Evolutionary conservation across 2,888 invertebrate species (phyloP), one percentile per base, ranked within the genome.

Genomic region (Tetragonula carbonaria): DNA sequence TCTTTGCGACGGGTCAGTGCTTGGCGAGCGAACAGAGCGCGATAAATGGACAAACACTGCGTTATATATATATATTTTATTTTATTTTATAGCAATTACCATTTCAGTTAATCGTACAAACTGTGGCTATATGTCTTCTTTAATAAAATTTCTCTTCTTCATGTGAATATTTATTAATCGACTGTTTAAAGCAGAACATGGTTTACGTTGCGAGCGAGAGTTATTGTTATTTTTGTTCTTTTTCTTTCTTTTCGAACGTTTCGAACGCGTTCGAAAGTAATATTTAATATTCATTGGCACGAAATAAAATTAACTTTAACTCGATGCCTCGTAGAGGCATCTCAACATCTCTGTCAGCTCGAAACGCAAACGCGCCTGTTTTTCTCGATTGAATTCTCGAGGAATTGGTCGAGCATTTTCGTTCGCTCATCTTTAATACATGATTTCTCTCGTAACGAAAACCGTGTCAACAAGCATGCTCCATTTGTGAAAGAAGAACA

Each of bases 391-490:
- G 8, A 45, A 45, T 45, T 45, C 45, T 8, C 18, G 45, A 70
- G 55, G 76, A 84, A 73, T 84, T 76, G 84, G 81, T 81, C 74
- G 55, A 75, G 78, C 51, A 59, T 73, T 73, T 76, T 67, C n/a
- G 28, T 68, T 74, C 53, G 71, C 57, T 84, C 86, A 79, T 84
- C 76, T 86, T 84, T 84, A 84, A 86, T 84, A 84, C 84, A 86
- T 81, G 74, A 33, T 62, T 33, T 77, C 80, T 77, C 80, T 83
- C 55, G n/a, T 62, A 73, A 74, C 45, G 50, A 73, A 74, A 75
- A 73, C 38, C 67, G 75, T 84, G 86, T 84, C 86, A 86, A 84
- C 80, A 33, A 74, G 74, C 71, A 55, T 65, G 76, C 76, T 77
- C 77, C 53, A 74, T 73, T 73, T 73, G 59, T 62, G 62, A 50